Evolutionary conservation across 2,888 invertebrate genomes (phyloP), one percentile per base, ranked within the genome.

Genomic region (Proisotoma minuta): DNA sequence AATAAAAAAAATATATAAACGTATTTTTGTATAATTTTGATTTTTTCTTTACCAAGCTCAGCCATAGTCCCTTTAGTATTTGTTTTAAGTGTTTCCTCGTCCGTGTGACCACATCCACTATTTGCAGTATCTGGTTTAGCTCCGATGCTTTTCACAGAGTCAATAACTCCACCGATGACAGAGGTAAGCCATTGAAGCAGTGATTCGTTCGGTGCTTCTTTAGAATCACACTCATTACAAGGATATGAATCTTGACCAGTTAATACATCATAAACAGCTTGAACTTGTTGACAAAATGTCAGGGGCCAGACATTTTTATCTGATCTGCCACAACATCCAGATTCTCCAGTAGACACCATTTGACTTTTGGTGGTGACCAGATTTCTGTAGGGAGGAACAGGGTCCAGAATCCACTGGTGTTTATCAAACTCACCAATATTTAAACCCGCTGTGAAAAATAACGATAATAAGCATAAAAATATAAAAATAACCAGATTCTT

Each of bases 211-310:
- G 23, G 24, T 8, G 24, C 5, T 8, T 8, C 5, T n/a, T 18
- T 8, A n/a, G n/a, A n/a, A n/a, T 50, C 50, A 50, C 50, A 50
- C 24, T 50, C 50, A 26, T 50, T 50, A 24, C 50, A 50, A 4
- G 50, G 50, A 18, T 8, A 20, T 3, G 5, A 23, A 8, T 50
- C 50, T 4, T 8, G 4, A 4, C 50, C 50, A 5, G 24, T 23
- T 8, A 50, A 5, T 3, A 20, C 24, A 23, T 50, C 50, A 24
- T 50, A 50, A 5, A 24, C n/a, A 5, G 50, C 50, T 50, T 5
- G 4, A 4, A 50, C 8, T 4, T 50, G 4, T 8, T 24, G 50
- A 4, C 23, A 8, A 3, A 50, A 5, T 5, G 50, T n/a, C 22
- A 24, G 8, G 8, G 50, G 50, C 24, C 24, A 8, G 5, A 8